Evolutionary conservation across 1,140 invertebrate species (phyloP).

Genomic region (Lasioglossum albipes): DNA sequence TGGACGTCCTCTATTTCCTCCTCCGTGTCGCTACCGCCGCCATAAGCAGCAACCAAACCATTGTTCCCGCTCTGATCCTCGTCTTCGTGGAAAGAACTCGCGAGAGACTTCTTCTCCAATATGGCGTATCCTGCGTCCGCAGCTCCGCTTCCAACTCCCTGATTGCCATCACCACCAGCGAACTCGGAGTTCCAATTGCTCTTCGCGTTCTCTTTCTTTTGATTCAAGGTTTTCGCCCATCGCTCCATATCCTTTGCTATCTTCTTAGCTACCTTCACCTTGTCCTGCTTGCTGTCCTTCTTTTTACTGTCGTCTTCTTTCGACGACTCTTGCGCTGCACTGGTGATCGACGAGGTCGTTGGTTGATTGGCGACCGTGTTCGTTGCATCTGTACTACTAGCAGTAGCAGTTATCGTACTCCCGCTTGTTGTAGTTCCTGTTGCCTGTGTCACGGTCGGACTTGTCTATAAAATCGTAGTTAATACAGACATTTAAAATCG

Average conservation of each 20-base stretch:
- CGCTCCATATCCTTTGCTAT: conserved; percentile 93
- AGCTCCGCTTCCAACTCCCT: conserved; percentile 83
- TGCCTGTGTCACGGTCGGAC: conserved; percentile 73
- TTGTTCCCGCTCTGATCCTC: conserved; percentile 75
- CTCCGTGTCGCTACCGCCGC: conserved; percentile 85
- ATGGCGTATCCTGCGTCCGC: conserved; percentile 96
- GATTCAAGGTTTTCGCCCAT: conserved; percentile 98
- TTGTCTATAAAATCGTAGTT: conserved; percentile 40
- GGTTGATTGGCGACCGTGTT: conserved; percentile 51
- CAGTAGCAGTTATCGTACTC: conserved; percentile 61
- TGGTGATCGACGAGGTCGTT: conserved; percentile 40
- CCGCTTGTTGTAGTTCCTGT: conserved; percentile 76
- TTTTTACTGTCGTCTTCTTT: conserved; percentile 79
- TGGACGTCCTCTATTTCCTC: conserved; percentile 83
- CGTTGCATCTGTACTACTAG: conserved; percentile 39
- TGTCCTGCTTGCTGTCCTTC: conserved; percentile 88
- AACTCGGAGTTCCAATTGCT: conserved; percentile 83
- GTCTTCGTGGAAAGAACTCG: conserved; percentile 74
- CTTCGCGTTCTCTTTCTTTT: conserved; percentile 94
- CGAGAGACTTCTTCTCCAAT: conserved; percentile 84
- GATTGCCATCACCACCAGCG: conserved; percentile 72
- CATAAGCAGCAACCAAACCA: conserved; percentile 88
- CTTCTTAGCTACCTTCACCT: conserved; percentile 98
- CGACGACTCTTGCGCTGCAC: conserved; percentile 46
- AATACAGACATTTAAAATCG: not conserved